Conservation (phyloP, 2,888 invertebrate genomes). For the Drosophila koepferae region DNA sequence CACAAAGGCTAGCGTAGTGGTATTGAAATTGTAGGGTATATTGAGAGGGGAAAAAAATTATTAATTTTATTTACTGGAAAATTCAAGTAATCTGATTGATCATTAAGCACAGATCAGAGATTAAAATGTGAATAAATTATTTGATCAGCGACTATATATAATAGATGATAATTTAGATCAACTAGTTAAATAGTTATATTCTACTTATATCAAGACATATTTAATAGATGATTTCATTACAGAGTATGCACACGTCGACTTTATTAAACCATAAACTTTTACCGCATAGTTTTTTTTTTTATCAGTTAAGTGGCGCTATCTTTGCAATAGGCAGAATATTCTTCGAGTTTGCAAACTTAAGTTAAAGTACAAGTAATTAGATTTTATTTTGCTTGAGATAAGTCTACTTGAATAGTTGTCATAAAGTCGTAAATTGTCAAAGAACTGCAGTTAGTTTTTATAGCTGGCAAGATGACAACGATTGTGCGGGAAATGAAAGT, state of each 20-base stretch:
- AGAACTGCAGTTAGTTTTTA: constrained; percentile 5
- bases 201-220: not conserved
- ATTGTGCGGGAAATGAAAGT: constrained; percentile 52
- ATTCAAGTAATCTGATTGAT: not conserved
- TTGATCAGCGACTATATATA: not conserved
- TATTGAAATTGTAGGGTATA: constrained; percentile 8
- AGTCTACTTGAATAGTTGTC: not conserved
- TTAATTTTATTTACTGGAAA: not conserved
- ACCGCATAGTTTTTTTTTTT: not conserved
- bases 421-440: not conserved
- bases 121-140: not conserved
- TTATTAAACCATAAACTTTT: not conserved
- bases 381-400: not conserved
- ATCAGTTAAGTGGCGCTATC: constrained; percentile 10
- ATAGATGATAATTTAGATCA: not conserved
- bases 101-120: not conserved
- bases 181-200: not conserved
- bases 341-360: not conserved
- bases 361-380: not conserved
- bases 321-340: not conserved
- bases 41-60: not conserved
- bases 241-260: not conserved
- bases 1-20: constrained; percentile 37
- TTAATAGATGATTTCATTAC: not conserved
- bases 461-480: constrained; percentile 40